Percentiles rank a stretch among this genome's conserved stretches.
These are phyloP conservation scores for Callithrix jacchus DNA, from an alignment of 2,113 vertebrate species.

Conservation along the genomic window DNA sequence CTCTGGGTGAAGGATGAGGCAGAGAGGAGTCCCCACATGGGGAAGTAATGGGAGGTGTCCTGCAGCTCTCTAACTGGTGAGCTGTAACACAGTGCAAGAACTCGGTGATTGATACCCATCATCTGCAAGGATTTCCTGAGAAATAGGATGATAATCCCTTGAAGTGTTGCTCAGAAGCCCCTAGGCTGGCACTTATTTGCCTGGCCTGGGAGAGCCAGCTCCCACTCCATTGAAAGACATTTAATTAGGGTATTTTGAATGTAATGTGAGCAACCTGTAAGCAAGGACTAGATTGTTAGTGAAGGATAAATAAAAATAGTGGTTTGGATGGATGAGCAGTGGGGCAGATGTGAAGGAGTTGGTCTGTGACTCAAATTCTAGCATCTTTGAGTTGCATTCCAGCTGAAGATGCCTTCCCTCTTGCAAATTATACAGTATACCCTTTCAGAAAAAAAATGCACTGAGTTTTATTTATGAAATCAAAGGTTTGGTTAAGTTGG, in stretches of 20 bases:
- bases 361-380: neutral
- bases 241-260: neutral
- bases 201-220: neutral
- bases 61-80: neutral
- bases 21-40: neutral
- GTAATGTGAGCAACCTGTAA: neutral
- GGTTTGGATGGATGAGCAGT: neutral
- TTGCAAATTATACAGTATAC: neutral
- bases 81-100: neutral
- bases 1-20: neutral
- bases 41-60: neutral
- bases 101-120: too few species aligned
- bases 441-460: neutral
- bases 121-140: neutral
- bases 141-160: neutral
- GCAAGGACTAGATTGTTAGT: neutral
- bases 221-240: neutral
- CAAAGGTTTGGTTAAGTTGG: neutral
- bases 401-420: neutral
- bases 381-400: neutral
- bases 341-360: neutral
- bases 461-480: neutral
- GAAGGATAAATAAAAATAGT: neutral
- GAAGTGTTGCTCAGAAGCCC: neutral
- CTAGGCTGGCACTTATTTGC: neutral